Evolutionary conservation across 2,797 vertebrate genomes (phyloP).

Genomic region (Rhabdophis nuchalis): DNA sequence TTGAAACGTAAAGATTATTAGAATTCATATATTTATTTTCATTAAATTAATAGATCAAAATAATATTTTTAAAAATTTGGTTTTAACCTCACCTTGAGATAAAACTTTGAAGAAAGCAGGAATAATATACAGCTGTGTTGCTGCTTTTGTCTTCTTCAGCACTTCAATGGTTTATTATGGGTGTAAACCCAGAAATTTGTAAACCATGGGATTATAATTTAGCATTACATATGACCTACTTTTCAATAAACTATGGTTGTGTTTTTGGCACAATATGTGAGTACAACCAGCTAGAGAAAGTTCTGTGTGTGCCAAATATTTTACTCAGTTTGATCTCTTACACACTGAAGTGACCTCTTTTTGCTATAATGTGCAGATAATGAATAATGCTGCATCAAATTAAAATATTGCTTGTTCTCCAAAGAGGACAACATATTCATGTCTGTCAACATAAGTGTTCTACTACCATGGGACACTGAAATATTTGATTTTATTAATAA

Average conservation of each 20-base stretch:
- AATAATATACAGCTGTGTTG: not conserved
- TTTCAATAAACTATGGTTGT: not conserved
- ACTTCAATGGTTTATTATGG: not conserved
- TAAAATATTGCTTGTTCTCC: not conserved
- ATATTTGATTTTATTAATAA: not conserved
- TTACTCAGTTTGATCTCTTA: not conserved
- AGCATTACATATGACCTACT: not conserved
- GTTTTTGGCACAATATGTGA: not conserved
- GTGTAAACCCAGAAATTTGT: not conserved
- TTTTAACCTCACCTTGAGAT: not conserved
- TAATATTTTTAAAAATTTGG: not conserved
- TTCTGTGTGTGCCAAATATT: not conserved
- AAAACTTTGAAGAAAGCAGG: not conserved
- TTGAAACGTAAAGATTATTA: not conserved
- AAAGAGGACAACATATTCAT: not conserved
- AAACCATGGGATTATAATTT: not conserved
- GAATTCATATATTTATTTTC: not conserved
- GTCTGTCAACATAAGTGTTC: not conserved
- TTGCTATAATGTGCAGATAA: not conserved
- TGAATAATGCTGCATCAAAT: not conserved
- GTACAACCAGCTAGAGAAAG: not conserved
- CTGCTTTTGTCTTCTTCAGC: not conserved
- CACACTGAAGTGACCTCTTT: not conserved
- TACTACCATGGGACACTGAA: not conserved
- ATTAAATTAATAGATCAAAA: not conserved